Evolutionary conservation across 2,113 vertebrate species (phyloP), one percentile per base, ranked within the genome.

Genomic region (Sciurus niger): DNA sequence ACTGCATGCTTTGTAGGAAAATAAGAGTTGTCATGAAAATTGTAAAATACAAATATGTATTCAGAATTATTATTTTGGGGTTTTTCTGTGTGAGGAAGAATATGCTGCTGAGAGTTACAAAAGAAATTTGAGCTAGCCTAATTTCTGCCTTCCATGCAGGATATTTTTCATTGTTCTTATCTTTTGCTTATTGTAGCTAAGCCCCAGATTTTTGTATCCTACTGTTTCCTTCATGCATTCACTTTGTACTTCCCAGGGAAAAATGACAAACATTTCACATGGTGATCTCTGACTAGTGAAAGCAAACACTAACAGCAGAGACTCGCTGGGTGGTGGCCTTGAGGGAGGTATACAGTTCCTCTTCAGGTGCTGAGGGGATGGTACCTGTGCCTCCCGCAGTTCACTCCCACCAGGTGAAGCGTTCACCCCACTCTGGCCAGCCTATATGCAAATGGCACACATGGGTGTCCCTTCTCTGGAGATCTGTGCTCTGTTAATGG

Each of bases 1-100:
- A 67, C 95, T 93, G 80, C 51, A 89, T 9, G 82, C 46, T 97
- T 93, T 51, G 83, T 96, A 90, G 37, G 95, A 92, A 97, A 98
- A 72, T 1, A 6, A 95, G 86, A 67, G 60, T 97, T 24, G 0
- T 67, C 94, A 96, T 97, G 86, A 88, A 84, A 97, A 98, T 95
- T 96, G 95, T 73, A 32, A 96, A 90, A 92, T 46, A 17, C 78
- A 94, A 94, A 84, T 82, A 40, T 17, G 2, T 63, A 12, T 43
- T n/a, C 32, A 77, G 8, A 94, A 46, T 76, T 92, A 9, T 46
- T 86, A 37, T 43, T 85, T 77, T 84, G 72, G 7, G 14, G 60
- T 84, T 48, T 86, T 25, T 88, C 13, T 30, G 67, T 43, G 28
- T 65, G 46, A 58, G 22, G 58, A 18, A 67, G 28, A 58, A 76